phyloP scores from a whole-genome alignment of 1,140 invertebrate genomes.

The Maconellicoccus hirsutus region DNA sequence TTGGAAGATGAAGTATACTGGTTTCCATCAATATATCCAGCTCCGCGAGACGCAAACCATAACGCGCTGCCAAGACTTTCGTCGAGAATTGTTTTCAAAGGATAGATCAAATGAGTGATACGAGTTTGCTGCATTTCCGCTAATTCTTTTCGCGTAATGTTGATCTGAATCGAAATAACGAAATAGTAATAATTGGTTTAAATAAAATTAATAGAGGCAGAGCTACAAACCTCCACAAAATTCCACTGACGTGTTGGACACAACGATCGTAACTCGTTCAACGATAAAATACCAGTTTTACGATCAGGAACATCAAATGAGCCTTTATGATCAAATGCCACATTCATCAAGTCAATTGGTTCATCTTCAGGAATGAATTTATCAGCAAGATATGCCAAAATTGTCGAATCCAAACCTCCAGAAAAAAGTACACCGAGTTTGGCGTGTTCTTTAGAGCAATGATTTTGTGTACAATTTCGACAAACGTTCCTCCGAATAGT shows the following conservation, averaged over 20 bases:
- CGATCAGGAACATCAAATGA: constrained; percentile 62
- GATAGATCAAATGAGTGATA: constrained; percentile 68
- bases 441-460: constrained; percentile 47
- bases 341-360: constrained; percentile 89
- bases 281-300: constrained; percentile 58
- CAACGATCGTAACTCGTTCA: constrained; percentile 54
- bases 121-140: constrained; percentile 39
- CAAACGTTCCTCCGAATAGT: constrained; percentile 52
- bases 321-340: constrained; percentile 64
- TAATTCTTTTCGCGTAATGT: constrained; percentile 61
- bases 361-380: constrained; percentile 53
- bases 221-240: constrained; percentile 55
- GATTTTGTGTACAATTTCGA: constrained; percentile 43
- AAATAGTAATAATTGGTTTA: constrained; percentile 30
- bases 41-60: constrained; percentile 83
- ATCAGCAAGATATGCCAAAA: constrained; percentile 69
- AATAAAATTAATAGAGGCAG: constrained; percentile 1
- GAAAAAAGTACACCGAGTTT: constrained; percentile 83
- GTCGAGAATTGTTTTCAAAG: constrained; percentile 78
- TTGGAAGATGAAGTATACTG: constrained; percentile 50
- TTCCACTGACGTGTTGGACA: constrained; percentile 59
- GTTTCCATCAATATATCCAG: constrained; percentile 39
- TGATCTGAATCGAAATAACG: constrained; percentile 44
- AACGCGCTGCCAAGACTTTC: constrained; percentile 87
- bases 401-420: constrained; percentile 86